A percentile compares a stretch with the other conserved stretches of the same genome.
Conservation (phyloP, 1,140 invertebrate genomes). For the fruit fly (Drosophila melanogaster) region Release_6_plus_ISO1_MT NC_004354.4:5267501-5268000, state of each 20-base stretch:
- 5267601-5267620: background rate
- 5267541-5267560: conserved; percentile 32
- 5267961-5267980: conserved; percentile 6
- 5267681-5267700: conserved; percentile 40
- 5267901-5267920: conserved; percentile 6
- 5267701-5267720: conserved; percentile 25
- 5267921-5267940: background rate
- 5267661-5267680: conserved; percentile 23
- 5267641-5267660: background rate
- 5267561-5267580: conserved; percentile 64
- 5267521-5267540: conserved; percentile 1
- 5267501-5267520: conserved; percentile 1
- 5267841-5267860: background rate
- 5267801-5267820: conserved; percentile 8
- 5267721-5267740: conserved; percentile 22
- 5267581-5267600: conserved; percentile 53
- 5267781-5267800: conserved; percentile 9
- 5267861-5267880: conserved; percentile 24
- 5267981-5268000: background rate
- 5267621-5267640: background rate
- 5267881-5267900: conserved; percentile 14
- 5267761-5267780: background rate
- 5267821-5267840: background rate
- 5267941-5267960: background rate
- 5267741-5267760: conserved; percentile 20